Percentiles rank a stretch among this genome's conserved stretches.
These are phyloP conservation scores for Tetragnatha versicolor DNA, from an alignment of 1,140 invertebrate genomes.

Conservation along the genomic window DNA sequence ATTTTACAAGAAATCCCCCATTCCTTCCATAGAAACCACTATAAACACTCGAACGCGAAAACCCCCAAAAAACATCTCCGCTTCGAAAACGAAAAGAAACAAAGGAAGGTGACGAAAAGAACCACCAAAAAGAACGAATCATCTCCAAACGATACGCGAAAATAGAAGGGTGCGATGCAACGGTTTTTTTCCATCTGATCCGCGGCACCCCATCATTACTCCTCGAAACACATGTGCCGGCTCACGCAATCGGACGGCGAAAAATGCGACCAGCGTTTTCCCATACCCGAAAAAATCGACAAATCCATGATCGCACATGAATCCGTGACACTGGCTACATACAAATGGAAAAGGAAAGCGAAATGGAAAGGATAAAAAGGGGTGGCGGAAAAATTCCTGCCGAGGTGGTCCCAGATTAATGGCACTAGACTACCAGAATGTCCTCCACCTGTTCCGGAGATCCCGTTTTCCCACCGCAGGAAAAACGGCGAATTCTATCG, in stretches of 20 bases:
- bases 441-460: constrained; percentile 35
- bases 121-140: neutral
- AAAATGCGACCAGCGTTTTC: no score
- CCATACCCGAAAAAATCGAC: neutral
- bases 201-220: no score
- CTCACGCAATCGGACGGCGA: no score
- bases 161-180: no score
- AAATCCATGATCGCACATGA: constrained; percentile 27
- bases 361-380: neutral
- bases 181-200: no score
- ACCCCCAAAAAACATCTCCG: neutral
- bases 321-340: constrained; percentile 33
- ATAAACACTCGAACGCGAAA: neutral
- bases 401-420: constrained; percentile 34
- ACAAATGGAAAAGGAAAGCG: constrained; percentile 2
- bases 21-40: neutral
- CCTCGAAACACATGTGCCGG: no score
- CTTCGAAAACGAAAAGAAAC: neutral
- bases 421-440: constrained; percentile 32
- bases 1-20: no score
- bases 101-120: constrained; percentile 2
- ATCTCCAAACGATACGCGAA: no score
- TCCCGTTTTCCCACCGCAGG: constrained; percentile 36
- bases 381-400: neutral
- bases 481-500: constrained; percentile 42